Conservation (phyloP, 2,113 vertebrate species). For the Melozone crissalis region DNA sequence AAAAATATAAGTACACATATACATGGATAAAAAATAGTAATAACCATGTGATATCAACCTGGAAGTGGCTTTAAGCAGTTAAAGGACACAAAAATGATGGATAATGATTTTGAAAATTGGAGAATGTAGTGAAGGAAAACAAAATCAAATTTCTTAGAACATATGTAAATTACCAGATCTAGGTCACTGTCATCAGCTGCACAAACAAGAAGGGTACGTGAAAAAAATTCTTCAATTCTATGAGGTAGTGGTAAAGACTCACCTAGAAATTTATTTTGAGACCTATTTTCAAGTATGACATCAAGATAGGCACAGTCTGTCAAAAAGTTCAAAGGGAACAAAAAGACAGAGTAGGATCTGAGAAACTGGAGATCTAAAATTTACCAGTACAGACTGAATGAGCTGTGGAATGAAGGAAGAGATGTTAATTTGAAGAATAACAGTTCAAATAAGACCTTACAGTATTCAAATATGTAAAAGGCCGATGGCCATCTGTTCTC, state of each 20-base stretch:
- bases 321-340: conserved; percentile 10
- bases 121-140: not conserved
- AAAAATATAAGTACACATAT: not conserved
- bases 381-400: not conserved
- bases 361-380: not conserved
- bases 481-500: not conserved
- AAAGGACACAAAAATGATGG: not conserved
- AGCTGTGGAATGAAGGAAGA: not conserved
- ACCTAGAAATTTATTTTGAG: not conserved
- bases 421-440: not conserved
- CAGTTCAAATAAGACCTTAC: not conserved
- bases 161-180: not conserved
- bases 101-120: not conserved
- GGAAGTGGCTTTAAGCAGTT: not conserved
- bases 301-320: not conserved
- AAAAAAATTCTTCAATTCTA: not conserved
- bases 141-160: not conserved
- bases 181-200: not conserved
- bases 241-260: not conserved
- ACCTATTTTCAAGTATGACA: not conserved
- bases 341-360: not conserved
- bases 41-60: not conserved
- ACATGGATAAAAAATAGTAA: not conserved
- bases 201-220: not conserved
- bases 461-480: not conserved